phyloP scores from a whole-genome alignment of 2,113 vertebrate species.

The Okapia johnstoni region DNA sequence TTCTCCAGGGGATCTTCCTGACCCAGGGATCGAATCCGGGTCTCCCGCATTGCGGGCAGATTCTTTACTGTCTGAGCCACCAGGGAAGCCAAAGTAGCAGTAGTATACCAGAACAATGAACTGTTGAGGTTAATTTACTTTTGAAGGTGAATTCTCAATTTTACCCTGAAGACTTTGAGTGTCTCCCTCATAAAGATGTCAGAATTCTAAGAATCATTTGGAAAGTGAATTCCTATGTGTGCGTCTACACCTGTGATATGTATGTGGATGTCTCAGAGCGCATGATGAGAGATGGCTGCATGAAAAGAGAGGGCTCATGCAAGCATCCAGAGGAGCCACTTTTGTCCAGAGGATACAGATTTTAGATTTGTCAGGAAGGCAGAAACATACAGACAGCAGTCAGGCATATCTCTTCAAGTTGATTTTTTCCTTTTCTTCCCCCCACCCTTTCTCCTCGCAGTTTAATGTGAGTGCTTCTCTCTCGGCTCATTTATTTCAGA shows the following conservation, averaged over 20 bases:
- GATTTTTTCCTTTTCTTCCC: background rate
- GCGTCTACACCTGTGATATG: too few species aligned
- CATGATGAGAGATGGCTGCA: background rate
- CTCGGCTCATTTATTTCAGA: constrained; percentile 82
- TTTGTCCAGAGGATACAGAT: background rate
- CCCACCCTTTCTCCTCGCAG: background rate
- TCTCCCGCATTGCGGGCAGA: background rate
- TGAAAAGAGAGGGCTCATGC: background rate
- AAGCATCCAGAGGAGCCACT: background rate
- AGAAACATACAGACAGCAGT: background rate
- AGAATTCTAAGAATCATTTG: background rate
- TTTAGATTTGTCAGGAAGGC: background rate
- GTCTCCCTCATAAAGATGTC: constrained; percentile 62
- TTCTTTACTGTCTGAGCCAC: background rate
- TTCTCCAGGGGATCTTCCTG: background rate
- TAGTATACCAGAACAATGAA: constrained; percentile 59
- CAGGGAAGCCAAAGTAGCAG: constrained; percentile 10
- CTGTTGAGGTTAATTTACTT: constrained; percentile 69
- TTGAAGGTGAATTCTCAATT: constrained; percentile 45
- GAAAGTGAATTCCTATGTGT: background rate
- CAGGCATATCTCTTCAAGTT: background rate
- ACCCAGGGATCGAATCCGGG: background rate
- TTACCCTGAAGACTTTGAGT: constrained; percentile 56
- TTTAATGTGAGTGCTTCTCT: constrained; percentile 52
- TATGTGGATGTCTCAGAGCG: background rate